These are phyloP conservation scores for Campoplex capitator DNA, from an alignment of 2,888 invertebrate genomes.

Conservation along the genomic window DNA sequence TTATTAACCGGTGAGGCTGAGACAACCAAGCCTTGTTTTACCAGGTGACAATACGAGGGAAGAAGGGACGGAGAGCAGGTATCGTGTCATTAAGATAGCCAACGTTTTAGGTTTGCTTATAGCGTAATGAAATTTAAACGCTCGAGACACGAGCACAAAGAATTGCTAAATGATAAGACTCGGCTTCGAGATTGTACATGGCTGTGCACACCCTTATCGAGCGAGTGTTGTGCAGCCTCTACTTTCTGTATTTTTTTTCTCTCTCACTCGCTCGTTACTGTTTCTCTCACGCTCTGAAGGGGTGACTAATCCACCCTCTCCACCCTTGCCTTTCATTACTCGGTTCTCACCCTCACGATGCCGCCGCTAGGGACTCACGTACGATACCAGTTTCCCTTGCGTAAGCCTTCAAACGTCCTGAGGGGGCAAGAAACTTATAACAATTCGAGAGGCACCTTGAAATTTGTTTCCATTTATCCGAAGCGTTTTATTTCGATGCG, in stretches of 20 bases:
- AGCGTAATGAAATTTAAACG: slow-evolving; percentile 77
- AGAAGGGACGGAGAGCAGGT: slow-evolving; percentile 34
- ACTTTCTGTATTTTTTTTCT: not conserved
- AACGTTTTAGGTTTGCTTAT: slow-evolving; percentile 70
- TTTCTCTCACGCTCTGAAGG: slow-evolving; percentile 47
- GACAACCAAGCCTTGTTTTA: slow-evolving; percentile 55
- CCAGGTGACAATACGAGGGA: slow-evolving; percentile 7
- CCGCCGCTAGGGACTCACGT: slow-evolving; percentile 37
- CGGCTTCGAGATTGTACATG: slow-evolving; percentile 42
- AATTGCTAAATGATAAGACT: slow-evolving; percentile 29
- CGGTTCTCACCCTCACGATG: slow-evolving; percentile 67
- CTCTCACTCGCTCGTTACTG: not conserved
- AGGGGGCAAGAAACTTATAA: not conserved
- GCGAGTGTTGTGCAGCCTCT: slow-evolving; percentile 60
- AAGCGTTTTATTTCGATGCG: not conserved
- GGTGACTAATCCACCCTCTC: slow-evolving; percentile 75
- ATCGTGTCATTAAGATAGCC: slow-evolving; percentile 71
- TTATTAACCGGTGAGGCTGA: slow-evolving; percentile 35
- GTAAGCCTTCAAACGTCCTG: not conserved
- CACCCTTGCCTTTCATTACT: slow-evolving; percentile 72
- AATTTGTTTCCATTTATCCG: not conserved
- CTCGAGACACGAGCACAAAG: slow-evolving; percentile 57
- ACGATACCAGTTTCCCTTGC: not conserved
- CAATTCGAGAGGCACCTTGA: not conserved
- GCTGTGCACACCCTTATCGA: slow-evolving; percentile 65